Evolutionary conservation across 23 tunicate genomes (phyloP).

Genomic region (Clavelina lepadiformis): DNA sequence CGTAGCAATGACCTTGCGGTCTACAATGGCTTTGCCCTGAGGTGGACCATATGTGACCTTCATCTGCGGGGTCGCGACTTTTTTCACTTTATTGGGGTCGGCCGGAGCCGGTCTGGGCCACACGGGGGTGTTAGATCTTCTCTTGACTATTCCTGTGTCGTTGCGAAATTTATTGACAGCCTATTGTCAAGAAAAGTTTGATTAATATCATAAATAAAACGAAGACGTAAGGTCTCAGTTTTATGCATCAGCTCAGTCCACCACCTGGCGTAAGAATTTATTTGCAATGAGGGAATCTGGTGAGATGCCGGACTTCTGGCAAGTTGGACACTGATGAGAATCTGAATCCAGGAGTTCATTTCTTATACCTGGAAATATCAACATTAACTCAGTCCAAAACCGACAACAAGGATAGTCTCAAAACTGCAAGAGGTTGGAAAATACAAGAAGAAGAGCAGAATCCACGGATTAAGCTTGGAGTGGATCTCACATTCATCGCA

Average conservation of each 20-base stretch:
- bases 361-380: constrained; percentile 56
- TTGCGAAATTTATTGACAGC: constrained; percentile 81
- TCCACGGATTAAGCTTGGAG: too few relatives aligned
- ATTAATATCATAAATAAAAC: neutral
- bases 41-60: constrained; percentile 79
- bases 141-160: constrained; percentile 78
- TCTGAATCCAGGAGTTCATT: constrained; percentile 85
- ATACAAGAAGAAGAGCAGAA: too few relatives aligned
- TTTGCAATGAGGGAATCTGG: constrained; percentile 87
- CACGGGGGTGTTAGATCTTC: constrained; percentile 67
- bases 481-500: constrained; percentile 89
- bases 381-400: neutral
- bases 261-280: constrained; percentile 82
- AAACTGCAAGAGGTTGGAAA: too few relatives aligned
- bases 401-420: too few relatives aligned
- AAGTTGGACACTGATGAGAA: constrained; percentile 82
- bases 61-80: constrained; percentile 23
- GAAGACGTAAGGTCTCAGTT: too few relatives aligned
- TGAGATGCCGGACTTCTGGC: constrained; percentile 66
- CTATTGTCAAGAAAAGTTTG: constrained; percentile 12
- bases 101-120: constrained; percentile 93
- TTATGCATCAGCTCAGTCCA: too few relatives aligned
- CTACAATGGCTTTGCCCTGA: neutral
- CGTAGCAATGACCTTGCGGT: neutral
- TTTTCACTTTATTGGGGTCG: constrained; percentile 28